Evolutionary conservation across 2,797 vertebrate species (phyloP), one percentile per base, ranked within the genome.

Genomic region (Megaceryle alcyon): DNA sequence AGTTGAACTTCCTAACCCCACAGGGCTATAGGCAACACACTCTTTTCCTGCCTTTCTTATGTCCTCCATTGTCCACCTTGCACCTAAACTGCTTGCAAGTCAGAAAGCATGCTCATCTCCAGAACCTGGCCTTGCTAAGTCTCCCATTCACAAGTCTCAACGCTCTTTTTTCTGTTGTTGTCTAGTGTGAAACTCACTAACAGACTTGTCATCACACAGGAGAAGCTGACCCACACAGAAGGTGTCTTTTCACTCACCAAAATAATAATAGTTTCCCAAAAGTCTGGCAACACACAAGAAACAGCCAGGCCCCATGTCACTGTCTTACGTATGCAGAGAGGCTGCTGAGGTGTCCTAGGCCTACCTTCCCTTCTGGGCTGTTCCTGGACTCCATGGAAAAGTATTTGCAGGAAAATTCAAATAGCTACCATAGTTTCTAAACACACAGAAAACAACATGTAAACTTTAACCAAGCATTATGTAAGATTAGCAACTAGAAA

Each of bases 11-110:
- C 39, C 49, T 39, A 71, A 71, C 4, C 3, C 26, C 23, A 44
- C 9, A 4, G 1, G 3, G 16, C 16, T 64, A 3, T 2, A 71
- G 25, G 8, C 28, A 72, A 31, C 17, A 12, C 0, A 0, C 6
- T n/a, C n/a, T 60, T 46, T 10, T 77, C 19, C 31, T 66, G 12
- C n/a, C 25, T 68, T 75, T 66, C 60, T 65, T 43, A 19, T 1
- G 2, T 48, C 66, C 61, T 61, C 48, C 46, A 7, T 3, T 14
- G 28, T 15, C 70, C 23, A 60, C 17, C 46, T 26, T 54, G 25
- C 26, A 72, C 28, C 39, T 53, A 12, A 82, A 44, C n/a, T n/a
- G 14, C 57, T 44, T 31, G 7, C 33, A 51, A 60, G 20, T 26
- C 54, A 22, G 57, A 53, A 68, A 76, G 12, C 64, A 57, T 22